phyloP scores from a whole-genome alignment of 2,113 vertebrate genomes.

The Pongo abelii region DNA sequence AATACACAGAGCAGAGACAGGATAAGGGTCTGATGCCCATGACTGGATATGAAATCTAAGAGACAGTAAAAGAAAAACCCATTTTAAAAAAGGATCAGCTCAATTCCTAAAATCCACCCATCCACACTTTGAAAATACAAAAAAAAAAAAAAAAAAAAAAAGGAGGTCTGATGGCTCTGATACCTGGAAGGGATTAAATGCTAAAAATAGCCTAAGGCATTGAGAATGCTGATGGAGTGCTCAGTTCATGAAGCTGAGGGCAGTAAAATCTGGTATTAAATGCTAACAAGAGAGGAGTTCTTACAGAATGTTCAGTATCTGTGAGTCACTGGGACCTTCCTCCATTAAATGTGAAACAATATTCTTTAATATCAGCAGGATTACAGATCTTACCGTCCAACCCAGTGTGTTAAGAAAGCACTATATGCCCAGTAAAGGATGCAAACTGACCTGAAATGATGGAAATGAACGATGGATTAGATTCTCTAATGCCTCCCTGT shows the following conservation, averaged over 20 bases:
- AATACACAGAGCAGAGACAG: not conserved
- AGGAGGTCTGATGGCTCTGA: slow-evolving; percentile 69
- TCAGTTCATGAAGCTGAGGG: slow-evolving; percentile 66
- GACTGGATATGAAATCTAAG: not conserved
- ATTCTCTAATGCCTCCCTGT: slow-evolving; percentile 46
- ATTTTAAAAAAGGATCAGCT: slow-evolving; percentile 6
- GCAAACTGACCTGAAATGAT: slow-evolving; percentile 19
- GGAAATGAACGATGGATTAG: not conserved
- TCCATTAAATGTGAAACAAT: not conserved
- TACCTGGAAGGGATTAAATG: slow-evolving; percentile 78
- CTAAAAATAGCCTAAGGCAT: slow-evolving; percentile 81
- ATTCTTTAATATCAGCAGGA: not conserved
- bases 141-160: not conserved
- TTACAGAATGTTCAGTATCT: slow-evolving; percentile 53
- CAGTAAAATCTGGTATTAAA: slow-evolving; percentile 73
- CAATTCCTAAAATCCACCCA: slow-evolving; percentile 45
- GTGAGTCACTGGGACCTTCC: slow-evolving; percentile 13
- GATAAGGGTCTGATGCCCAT: not conserved
- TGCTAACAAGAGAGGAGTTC: slow-evolving; percentile 72
- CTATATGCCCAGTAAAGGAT: not conserved
- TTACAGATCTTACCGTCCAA: not conserved
- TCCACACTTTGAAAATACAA: slow-evolving; percentile 55
- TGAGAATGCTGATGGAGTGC: slow-evolving; percentile 69
- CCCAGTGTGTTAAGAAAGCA: not conserved
- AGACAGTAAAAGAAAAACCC: slow-evolving; percentile 33